Base-by-base conservation (phyloP, 2,797 vertebrate genomes). In the Sebastes jordani region DNA sequence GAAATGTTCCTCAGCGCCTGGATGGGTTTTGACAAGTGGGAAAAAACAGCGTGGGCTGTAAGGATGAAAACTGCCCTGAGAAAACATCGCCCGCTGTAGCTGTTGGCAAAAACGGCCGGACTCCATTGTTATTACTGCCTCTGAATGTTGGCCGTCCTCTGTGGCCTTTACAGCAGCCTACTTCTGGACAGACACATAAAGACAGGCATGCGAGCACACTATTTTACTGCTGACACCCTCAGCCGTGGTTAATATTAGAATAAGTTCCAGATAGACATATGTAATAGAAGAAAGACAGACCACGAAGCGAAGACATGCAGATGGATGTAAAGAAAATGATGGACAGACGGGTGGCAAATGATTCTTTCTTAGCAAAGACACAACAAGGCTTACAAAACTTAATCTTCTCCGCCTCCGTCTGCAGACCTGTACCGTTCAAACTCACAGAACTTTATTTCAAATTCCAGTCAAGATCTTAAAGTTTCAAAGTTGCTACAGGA, bases 101-200 rank as follows among this genome's bases (percentile, higher is more conserved):
- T 90, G 86, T 92, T 93, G 92, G 93, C 91, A 81, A 84, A 83
- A 84, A 66, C 16, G 11, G 78, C 86, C 67, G 74, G 71, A 86
- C 86, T 82, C 82, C 64, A 91, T 92, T 91, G 91, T 93, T 93
- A 84, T 93, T 92, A 42, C 67, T 89, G 85, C 80, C 85, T 91
- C 85, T 84, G 64, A 86, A 92, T 76, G 84, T 87, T 89, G 90
- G 88, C 81, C 25, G 86, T 82, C 83, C 78, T 70, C 70, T 81
- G 83, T 72, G 86, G 71, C 72, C 78, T 82, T 75, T 74, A 81
- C 80, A 82, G 81, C 61, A 25, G 84, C 65, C 78, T 54, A 11
- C 84, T 70, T 80, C 89, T 90, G 90, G 77, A 79, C 73, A 34
- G 80, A 80, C 79, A 18, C 81, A 76, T 82, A 65, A 81, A 80